These are phyloP conservation scores for Clavelina lepadiformis DNA, from an alignment of 23 tunicate species.

Conservation along the genomic window DNA sequence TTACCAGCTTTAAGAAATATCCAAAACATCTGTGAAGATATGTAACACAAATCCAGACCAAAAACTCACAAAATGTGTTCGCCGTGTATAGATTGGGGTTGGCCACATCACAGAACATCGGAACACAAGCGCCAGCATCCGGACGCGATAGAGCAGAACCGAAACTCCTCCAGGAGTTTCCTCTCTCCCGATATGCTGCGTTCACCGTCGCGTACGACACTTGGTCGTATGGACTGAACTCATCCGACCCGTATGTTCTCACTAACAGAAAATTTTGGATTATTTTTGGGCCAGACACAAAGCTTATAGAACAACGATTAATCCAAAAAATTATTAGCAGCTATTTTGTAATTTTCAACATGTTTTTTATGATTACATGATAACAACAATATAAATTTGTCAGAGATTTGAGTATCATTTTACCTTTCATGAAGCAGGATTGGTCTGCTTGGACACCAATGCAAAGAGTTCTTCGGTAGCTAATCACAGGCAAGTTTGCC, in stretches of 20 bases:
- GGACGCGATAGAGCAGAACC: constrained; percentile 47
- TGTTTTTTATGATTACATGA: too few relatives aligned
- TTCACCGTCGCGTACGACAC: constrained; percentile 35
- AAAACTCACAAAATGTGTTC: too few relatives aligned
- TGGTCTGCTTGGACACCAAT: constrained; percentile 47
- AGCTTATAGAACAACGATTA: too few relatives aligned
- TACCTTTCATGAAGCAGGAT: constrained; percentile 66
- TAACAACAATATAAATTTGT: too few relatives aligned
- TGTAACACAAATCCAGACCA: too few relatives aligned
- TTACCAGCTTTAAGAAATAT: too few relatives aligned
- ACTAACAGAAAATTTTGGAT: too few relatives aligned
- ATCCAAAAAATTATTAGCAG: too few relatives aligned
- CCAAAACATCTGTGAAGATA: too few relatives aligned
- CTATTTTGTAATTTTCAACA: too few relatives aligned
- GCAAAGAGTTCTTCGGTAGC: constrained; percentile 24
- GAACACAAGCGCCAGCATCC: constrained; percentile 57
- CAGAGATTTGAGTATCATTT: too few relatives aligned
- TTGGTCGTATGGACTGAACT: constrained; percentile 50
- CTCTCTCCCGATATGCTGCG: constrained; percentile 31
- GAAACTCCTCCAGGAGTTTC: constrained; percentile 41
- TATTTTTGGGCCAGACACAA: too few relatives aligned
- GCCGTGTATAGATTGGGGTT: constrained; percentile 35
- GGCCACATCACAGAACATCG: constrained; percentile 49
- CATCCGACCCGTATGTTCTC: constrained; percentile 47
- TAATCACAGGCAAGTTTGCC: constrained; percentile 18